These are phyloP conservation scores for Crepidodera aurea DNA, from an alignment of 2,888 invertebrate species.

Conservation along the genomic window DNA sequence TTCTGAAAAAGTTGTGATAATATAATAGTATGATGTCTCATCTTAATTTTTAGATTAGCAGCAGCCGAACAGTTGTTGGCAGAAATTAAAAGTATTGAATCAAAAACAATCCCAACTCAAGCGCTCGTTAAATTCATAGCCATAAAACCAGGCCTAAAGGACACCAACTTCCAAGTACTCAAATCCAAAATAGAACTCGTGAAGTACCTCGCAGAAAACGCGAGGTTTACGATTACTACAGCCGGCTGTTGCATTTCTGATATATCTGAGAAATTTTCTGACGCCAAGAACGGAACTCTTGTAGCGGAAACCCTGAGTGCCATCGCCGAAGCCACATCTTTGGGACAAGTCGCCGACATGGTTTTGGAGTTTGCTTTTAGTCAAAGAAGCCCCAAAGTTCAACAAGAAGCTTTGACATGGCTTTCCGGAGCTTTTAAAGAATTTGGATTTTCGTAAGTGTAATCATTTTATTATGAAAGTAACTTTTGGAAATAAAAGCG, in stretches of 20 bases:
- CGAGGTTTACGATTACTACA: slow-evolving; percentile 74
- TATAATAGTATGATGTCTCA: too few species aligned
- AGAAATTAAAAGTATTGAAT: slow-evolving; percentile 69
- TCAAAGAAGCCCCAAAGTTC: slow-evolving; percentile 92
- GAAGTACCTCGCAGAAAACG: slow-evolving; percentile 79
- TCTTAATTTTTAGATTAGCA: slow-evolving; percentile 64
- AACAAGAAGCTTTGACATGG: slow-evolving; percentile 86
- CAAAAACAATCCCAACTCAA: slow-evolving; percentile 75
- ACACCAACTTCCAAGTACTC: slow-evolving; percentile 91
- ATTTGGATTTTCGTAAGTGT: slow-evolving; percentile 82
- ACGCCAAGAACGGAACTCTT: slow-evolving; percentile 76
- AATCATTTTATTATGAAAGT: too few species aligned
- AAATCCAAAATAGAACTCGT: slow-evolving; percentile 83
- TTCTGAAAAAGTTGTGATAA: too few species aligned
- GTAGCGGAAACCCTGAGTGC: slow-evolving; percentile 77
- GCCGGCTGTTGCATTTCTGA: slow-evolving; percentile 81
- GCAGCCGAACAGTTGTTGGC: slow-evolving; percentile 77
- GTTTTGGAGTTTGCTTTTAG: slow-evolving; percentile 78
- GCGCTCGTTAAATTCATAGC: slow-evolving; percentile 76
- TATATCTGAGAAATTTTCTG: slow-evolving; percentile 84
- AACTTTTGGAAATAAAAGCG: too few species aligned
- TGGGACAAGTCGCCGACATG: slow-evolving; percentile 78
- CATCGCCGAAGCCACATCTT: slow-evolving; percentile 79
- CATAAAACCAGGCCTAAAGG: slow-evolving; percentile 87
- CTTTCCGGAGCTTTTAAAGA: slow-evolving; percentile 79